Conservation (phyloP, 2,888 invertebrate species). For the Pterostichus niger region DNA sequence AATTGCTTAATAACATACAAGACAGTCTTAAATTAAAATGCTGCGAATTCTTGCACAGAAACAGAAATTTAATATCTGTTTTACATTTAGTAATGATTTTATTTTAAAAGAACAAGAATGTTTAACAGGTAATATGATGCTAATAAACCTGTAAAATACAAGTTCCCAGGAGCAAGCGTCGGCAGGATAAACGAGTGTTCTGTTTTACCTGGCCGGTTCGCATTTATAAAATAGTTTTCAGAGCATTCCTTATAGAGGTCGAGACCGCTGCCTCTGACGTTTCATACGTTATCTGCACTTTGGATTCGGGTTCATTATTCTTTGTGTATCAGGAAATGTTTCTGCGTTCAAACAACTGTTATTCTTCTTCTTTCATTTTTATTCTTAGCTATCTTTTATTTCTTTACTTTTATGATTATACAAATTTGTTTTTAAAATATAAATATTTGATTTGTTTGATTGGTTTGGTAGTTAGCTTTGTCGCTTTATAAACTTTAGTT, state of each 20-base stretch:
- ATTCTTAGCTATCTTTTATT: neutral
- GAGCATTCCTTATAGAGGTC: constrained; percentile 27
- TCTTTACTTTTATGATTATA: too few relatives aligned
- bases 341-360: neutral
- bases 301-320: constrained; percentile 47
- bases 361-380: neutral
- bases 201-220: constrained; percentile 47
- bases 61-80: constrained; percentile 30
- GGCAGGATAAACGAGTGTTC: constrained; percentile 49
- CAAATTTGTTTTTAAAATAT: too few relatives aligned
- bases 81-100: constrained; percentile 47
- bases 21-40: too few relatives aligned
- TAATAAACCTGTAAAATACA: constrained; percentile 53
- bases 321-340: constrained; percentile 48
- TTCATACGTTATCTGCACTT: constrained; percentile 48
- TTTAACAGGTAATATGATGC: constrained; percentile 53
- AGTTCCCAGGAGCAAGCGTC: constrained; percentile 42
- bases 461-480: too few relatives aligned
- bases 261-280: constrained; percentile 33
- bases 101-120: constrained; percentile 28
- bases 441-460: too few relatives aligned
- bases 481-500: too few relatives aligned
- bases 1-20: too few relatives aligned
- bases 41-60: neutral
- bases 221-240: constrained; percentile 48